Evolutionary conservation across 2,888 invertebrate genomes (phyloP), one percentile per base, ranked within the genome.

Genomic region (Aphidius colemani): DNA sequence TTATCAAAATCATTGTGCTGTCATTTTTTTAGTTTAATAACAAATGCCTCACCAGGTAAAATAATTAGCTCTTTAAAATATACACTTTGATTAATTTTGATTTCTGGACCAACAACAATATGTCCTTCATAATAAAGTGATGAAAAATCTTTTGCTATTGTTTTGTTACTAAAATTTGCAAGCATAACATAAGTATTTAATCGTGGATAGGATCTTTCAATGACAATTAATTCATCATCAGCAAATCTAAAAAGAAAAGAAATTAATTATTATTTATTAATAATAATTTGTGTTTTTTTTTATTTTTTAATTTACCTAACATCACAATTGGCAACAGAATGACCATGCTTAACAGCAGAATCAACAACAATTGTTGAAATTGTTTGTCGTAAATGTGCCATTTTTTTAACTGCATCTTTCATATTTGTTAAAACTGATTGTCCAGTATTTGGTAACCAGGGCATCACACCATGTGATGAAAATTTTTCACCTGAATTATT

Each of bases 201-300:
- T 11, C 94, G 86, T 0, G 93, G 93, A 80, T 89, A 93, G 86
- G 89, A 90, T 53, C 94, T 85, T 76, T 94, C 93, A 13, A 93
- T 86, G 3, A 94, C 83, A 53, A 93, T 85, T 63, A 86, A 75
- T 74, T 89, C 87, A 53, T 88, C 86, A 48, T 86, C 84, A 40
- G 87, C 86, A 75, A 88, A 86, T 65, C 89, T 83, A 64, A 46
- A 58, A 30, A 18, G 43, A 46, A 60, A 48, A n/a, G 3, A 43
- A 18, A 18, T 18, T 18, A 18, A 18, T n/a, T n/a, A 18, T 18
- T 18, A 9, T n/a, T 59, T 3, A 41, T 41, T 7, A 13, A 1
- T 13, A 45, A 39, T 39, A 56, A 43, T 49, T 39, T 30, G 3
- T 39, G 48, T 61, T 53, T 30, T 40, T 56, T 9, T 7, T n/a